phyloP scores from a whole-genome alignment of 2,113 vertebrate genomes.

The Psittacara wagleri region DNA sequence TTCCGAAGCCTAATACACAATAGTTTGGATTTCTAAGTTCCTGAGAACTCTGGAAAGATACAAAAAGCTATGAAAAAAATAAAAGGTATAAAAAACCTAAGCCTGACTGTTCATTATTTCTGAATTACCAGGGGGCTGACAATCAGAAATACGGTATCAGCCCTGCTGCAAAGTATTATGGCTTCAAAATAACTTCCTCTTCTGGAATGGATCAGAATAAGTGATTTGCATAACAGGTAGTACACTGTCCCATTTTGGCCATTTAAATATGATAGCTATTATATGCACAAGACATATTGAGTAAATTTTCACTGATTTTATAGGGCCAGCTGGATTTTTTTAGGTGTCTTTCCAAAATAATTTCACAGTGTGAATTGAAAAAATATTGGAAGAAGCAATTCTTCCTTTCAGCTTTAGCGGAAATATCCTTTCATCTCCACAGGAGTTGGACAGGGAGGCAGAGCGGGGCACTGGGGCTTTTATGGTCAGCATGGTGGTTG shows the following conservation, averaged over 20 bases:
- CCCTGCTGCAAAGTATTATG: background rate
- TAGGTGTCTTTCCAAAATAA: background rate
- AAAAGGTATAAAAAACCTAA: fast-evolving
- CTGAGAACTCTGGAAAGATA: background rate
- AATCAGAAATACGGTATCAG: background rate
- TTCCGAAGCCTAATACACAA: background rate
- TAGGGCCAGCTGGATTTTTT: background rate
- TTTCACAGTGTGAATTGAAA: background rate
- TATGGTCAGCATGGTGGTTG: background rate
- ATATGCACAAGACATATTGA: background rate
- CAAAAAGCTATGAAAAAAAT: background rate
- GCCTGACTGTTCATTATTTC: background rate
- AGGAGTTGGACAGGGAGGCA: background rate
- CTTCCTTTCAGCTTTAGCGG: background rate
- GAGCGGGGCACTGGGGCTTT: background rate
- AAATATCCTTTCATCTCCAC: background rate
- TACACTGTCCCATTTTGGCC: background rate
- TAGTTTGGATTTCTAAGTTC: background rate
- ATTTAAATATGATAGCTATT: background rate
- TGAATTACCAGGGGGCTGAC: background rate
- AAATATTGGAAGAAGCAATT: background rate
- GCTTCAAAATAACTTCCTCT: background rate
- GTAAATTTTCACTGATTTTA: background rate
- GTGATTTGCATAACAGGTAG: background rate
- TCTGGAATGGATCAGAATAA: background rate